These are phyloP conservation scores for Zygaena filipendulae DNA, from an alignment of 2,888 invertebrate genomes.

Conservation along the genomic window DNA sequence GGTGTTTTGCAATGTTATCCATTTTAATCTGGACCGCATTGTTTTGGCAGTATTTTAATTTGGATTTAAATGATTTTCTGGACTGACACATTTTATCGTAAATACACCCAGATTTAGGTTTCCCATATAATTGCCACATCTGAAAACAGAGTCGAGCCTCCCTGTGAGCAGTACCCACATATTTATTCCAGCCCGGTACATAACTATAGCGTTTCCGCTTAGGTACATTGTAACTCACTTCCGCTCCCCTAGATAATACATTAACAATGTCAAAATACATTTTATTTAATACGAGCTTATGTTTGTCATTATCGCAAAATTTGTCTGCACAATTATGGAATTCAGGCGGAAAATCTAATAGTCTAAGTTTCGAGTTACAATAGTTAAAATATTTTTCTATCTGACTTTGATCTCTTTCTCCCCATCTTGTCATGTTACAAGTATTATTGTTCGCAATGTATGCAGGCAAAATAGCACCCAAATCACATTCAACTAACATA, in stretches of 20 bases:
- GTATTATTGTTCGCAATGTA: background rate
- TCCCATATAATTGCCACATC: slow-evolving; percentile 13
- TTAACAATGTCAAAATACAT: no score
- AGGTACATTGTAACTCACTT: background rate
- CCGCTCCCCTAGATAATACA: slow-evolving; percentile 8
- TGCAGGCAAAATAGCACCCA: slow-evolving; percentile 8
- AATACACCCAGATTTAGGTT: slow-evolving; percentile 7
- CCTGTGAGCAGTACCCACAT: slow-evolving; percentile 15
- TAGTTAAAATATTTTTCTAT: slow-evolving; percentile 7
- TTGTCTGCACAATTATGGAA: no score
- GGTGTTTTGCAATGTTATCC: slow-evolving; percentile 9
- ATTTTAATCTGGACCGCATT: slow-evolving; percentile 11
- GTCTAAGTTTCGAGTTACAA: no score
- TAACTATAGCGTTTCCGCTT: slow-evolving; percentile 1
- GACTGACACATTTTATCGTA: slow-evolving; percentile 11
- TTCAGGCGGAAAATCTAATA: no score
- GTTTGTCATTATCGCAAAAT: no score
- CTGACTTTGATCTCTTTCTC: slow-evolving; percentile 10
- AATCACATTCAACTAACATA: slow-evolving; percentile 11
- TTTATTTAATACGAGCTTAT: no score
- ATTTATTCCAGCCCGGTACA: slow-evolving; percentile 16
- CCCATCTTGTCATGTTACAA: slow-evolving; percentile 11
- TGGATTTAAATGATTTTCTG: slow-evolving; percentile 11
- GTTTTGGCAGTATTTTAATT: slow-evolving; percentile 13
- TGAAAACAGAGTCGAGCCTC: slow-evolving; percentile 13